phyloP scores from a whole-genome alignment of 2,113 vertebrate genomes.

The Cnemophilus loriae region DNA sequence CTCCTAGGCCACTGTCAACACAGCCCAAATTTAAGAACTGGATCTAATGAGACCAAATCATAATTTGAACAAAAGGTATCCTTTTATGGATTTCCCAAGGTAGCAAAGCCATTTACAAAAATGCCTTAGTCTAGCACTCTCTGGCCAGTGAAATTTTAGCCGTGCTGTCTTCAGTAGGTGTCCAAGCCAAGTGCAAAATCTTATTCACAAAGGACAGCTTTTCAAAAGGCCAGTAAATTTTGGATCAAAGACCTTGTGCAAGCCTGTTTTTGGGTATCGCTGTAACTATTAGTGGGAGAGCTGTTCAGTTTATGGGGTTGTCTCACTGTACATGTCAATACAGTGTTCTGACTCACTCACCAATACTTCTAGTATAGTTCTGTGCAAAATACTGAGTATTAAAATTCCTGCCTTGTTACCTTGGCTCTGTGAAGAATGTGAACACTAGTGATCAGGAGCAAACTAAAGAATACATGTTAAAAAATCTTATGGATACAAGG shows the following conservation, averaged over 20 bases:
- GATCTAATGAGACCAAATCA: neutral
- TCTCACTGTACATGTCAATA: neutral
- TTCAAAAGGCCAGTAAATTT: neutral
- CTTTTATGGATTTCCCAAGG: neutral
- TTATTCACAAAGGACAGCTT: neutral
- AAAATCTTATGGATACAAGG: neutral
- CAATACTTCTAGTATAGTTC: neutral
- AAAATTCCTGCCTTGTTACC: neutral
- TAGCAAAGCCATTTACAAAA: neutral
- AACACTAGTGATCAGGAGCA: neutral
- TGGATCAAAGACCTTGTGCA: neutral
- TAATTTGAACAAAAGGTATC: neutral
- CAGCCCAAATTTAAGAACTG: neutral
- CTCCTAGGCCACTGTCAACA: neutral
- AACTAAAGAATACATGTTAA: neutral
- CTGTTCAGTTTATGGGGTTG: neutral
- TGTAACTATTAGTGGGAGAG: neutral
- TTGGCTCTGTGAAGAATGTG: neutral
- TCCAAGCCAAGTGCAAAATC: neutral
- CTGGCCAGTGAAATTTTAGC: neutral
- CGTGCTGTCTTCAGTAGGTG: neutral
- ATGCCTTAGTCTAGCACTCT: neutral
- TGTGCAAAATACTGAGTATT: neutral
- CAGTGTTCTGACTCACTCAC: neutral
- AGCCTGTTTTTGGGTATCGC: neutral